Evolutionary conservation across 2,113 vertebrate genomes (phyloP), one percentile per base, ranked within the genome.

Genomic region (Garra rufa): DNA sequence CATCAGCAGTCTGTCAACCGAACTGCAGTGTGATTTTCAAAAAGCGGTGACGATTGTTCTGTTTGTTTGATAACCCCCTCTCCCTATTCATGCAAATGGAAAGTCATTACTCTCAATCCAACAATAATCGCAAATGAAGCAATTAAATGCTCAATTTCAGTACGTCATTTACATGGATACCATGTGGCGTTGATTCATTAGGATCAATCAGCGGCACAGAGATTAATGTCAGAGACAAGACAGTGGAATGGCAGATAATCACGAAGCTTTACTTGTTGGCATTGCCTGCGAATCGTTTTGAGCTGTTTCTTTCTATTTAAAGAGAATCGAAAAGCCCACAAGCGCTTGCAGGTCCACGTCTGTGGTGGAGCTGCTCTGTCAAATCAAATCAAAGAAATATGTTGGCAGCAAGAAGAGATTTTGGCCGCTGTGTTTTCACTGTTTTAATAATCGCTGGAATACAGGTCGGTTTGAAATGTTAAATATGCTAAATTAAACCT

Each of bases 111-210:
- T 81, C 59, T 81, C 71, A 80, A 82, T 87, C 57, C 70, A 70
- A 76, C 43, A 82, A 87, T 85, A 90, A 88, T 83, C 83, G 86
- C 89, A 86, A 89, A 88, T 85, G 86, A 89, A 85, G 87, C 86
- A 83, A 91, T 92, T 92, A 90, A 89, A 91, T 65, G 81, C 83
- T 83, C 48, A 84, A 82, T 86, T 85, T 88, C 87, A 88, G 77
- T 17, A 81, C 79, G 84, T 84, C 57, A 73, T 88, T 89, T 90
- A 87, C 76, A 82, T 70, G 85, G 74, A 85, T 85, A 82, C 52
- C 83, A 88, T 87, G 87, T 82, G 84, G 85, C 80, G 88, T 89
- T 89, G 83, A 91, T 89, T 87, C 84, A 92, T 92, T 90, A 88
- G 77, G 85, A 91, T 92, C 84, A 89, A 81, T 82, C 82, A 86